phyloP scores from a whole-genome alignment of 2,113 vertebrate species.

The Forbesichthys papilliferus region DNA sequence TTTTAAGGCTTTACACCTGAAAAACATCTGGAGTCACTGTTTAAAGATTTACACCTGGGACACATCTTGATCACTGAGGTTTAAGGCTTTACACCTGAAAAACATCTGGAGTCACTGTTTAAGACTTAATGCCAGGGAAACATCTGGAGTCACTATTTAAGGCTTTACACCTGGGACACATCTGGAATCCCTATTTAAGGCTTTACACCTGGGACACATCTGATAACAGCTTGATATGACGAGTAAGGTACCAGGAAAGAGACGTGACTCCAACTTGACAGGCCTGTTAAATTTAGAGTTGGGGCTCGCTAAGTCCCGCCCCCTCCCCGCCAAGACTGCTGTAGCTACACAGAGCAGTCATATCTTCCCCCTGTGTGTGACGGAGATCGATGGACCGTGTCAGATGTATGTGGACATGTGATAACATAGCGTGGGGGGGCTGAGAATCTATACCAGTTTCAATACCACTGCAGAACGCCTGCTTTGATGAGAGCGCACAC shows the following conservation, averaged over 20 bases:
- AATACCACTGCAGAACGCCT: constrained; percentile 37
- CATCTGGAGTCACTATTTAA: no score
- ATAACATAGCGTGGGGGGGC: constrained; percentile 35
- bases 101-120: no score
- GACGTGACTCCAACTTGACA: constrained; percentile 47
- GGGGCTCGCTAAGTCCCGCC: constrained; percentile 26
- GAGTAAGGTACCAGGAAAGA: constrained; percentile 29
- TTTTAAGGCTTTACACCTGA: no score
- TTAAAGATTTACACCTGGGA: no score
- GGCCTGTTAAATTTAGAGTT: constrained; percentile 55
- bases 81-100: no score
- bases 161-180: no score
- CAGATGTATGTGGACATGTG: constrained; percentile 57
- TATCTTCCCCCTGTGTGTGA: constrained; percentile 56
- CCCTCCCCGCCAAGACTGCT: neutral
- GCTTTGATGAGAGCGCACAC: constrained; percentile 30
- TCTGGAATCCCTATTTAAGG: no score
- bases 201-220: constrained; percentile 20
- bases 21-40: no score
- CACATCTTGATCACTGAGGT: no score
- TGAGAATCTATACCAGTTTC: constrained; percentile 52
- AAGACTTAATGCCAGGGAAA: no score
- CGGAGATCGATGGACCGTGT: constrained; percentile 51
- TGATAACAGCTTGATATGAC: constrained; percentile 38
- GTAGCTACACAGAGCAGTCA: constrained; percentile 58